Evolutionary conservation across 1,140 invertebrate genomes (phyloP), one percentile per base, ranked within the genome.

Genomic region (Platorchestia sp.): DNA sequence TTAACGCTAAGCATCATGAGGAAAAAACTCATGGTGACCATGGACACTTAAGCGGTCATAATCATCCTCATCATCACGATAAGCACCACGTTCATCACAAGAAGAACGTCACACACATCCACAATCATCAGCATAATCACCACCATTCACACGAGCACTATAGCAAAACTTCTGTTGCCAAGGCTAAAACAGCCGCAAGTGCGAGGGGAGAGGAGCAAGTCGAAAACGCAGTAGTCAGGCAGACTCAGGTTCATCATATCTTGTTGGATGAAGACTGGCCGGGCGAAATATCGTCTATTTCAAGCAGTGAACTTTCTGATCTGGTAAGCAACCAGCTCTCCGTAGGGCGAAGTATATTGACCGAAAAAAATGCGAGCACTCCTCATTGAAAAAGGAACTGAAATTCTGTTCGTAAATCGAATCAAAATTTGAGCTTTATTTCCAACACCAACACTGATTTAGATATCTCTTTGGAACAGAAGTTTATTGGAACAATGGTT

Each of bases 81-180:
- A 1, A 75, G 1, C 59, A 75, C 27, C 14, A 75, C 27, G 10
- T 22, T 27, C 59, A 75, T 27, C 59, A 75, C 59, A 75, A 75
- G 36, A 90, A 90, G 44, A 42, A 90, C 3, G 36, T 90, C 41
- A 90, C 19, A 0, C 87, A 90, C 44, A 90, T 19, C 27, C 87
- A 90, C 87, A 90, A 90, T 42, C 87, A 90, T 90, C 27, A 90
- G 5, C 87, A 90, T 90, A 19, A 43, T 41, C 87, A 90, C 41
- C 41, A 90, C 87, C 87, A 90, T 45, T 90, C 87, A 1, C 87
- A 90, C 87, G 87, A 90, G 44, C 87, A 90, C 87, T 3, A 90
- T 27, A 19, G 44, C 41, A 90, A 90, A 44, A 14, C 87, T 5
- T 6, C 41, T 22, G 44, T 90, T 45, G 27, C 3, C 14, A 6